Percentiles rank a stretch among this genome's conserved stretches.
Evolutionary conservation across 2,797 vertebrate species (phyloP).

Genomic region (Artibeus lituratus): DNA sequence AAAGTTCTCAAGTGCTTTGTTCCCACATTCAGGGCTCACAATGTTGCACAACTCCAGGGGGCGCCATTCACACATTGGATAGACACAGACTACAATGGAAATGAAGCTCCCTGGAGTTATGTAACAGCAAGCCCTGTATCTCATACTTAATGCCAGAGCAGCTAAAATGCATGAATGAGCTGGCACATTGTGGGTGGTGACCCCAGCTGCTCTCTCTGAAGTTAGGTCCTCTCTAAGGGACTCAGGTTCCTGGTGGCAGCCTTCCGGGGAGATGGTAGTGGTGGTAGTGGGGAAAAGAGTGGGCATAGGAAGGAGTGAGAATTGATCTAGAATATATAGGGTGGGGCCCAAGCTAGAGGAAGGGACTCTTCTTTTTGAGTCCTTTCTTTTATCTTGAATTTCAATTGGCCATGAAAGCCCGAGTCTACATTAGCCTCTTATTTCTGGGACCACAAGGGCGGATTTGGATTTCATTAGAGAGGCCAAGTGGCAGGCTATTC

Average conservation of each 20-base stretch:
- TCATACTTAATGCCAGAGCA: neutral
- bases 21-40: neutral
- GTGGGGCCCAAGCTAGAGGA: neutral
- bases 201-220: neutral
- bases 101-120: neutral
- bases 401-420: conserved; percentile 18
- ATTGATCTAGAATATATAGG: neutral
- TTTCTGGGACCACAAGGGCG: neutral
- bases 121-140: neutral
- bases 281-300: neutral
- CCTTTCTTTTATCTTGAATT: conserved; percentile 45
- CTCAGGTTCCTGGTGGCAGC: neutral
- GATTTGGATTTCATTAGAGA: conserved; percentile 42
- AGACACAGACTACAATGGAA: neutral
- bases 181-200: neutral
- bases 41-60: neutral
- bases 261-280: neutral
- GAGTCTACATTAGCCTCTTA: conserved; percentile 49
- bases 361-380: neutral
- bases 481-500: conserved; percentile 19
- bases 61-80: neutral
- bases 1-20: conserved; percentile 20
- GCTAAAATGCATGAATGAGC: neutral
- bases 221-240: neutral
- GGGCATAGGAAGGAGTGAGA: neutral